phyloP scores from a whole-genome alignment of 2,888 invertebrate species.

The Ligdia adustata region DNA sequence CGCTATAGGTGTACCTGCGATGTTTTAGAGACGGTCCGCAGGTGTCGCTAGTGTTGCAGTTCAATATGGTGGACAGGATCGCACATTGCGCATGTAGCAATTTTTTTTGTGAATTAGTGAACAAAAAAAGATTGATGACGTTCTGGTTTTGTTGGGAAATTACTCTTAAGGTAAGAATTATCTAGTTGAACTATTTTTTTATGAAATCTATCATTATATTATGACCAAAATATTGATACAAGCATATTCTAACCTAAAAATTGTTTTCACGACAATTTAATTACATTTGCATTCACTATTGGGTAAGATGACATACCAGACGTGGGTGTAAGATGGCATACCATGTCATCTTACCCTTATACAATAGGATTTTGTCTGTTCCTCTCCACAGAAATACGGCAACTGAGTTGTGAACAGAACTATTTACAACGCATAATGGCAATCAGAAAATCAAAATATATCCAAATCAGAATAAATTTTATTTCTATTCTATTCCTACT shows the following conservation, averaged over 20 bases:
- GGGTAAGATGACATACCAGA: not conserved
- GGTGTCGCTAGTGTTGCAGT: constrained; percentile 5
- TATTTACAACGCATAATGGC: constrained; percentile 8
- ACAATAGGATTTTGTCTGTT: constrained; percentile 1
- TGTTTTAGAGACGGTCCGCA: not conserved
- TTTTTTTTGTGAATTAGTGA: constrained; percentile 8
- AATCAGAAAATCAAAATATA: constrained; percentile 5
- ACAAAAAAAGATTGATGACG: constrained; percentile 11
- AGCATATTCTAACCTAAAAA: not conserved
- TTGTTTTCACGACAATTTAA: not conserved
- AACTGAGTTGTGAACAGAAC: constrained; percentile 8
- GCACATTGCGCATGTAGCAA: constrained; percentile 12
- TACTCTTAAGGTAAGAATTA: constrained; percentile 10
- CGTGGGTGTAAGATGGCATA: constrained; percentile 21
- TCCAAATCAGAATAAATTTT: constrained; percentile 6
- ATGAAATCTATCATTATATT: constrained; percentile 2
- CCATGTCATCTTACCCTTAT: constrained; percentile 21
- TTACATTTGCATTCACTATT: not conserved
- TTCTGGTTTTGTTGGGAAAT: constrained; percentile 9
- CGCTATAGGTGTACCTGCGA: not conserved
- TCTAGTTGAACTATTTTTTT: constrained; percentile 5
- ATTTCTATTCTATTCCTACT: constrained; percentile 6
- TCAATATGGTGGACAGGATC: constrained; percentile 10
- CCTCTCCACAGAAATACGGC: constrained; percentile 8
- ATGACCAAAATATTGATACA: not conserved